Evolutionary conservation across 2,888 invertebrate species (phyloP).

Genomic region (Drosophila stalkeri): DNA sequence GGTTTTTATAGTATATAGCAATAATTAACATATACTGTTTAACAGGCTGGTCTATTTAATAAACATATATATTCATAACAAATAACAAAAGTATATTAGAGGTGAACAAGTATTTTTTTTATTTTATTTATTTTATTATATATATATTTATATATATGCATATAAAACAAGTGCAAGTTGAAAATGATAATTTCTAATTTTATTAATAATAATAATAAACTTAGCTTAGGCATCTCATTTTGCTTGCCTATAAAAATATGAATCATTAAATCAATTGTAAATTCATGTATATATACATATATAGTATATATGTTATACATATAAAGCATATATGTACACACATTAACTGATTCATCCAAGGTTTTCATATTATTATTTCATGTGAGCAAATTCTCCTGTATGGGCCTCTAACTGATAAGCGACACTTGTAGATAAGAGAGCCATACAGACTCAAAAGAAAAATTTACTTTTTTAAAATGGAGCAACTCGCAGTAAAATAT

Average conservation of each 20-base stretch:
- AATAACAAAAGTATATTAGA: neutral
- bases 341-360: slow-evolving; percentile 7
- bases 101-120: neutral
- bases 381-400: neutral
- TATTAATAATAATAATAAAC: too few relatives aligned
- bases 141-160: neutral
- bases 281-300: neutral
- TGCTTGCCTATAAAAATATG: neutral
- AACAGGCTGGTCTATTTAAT: neutral
- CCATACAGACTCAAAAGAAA: slow-evolving; percentile 1
- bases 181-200: too few relatives aligned
- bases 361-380: neutral
- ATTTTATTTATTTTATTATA: too few relatives aligned
- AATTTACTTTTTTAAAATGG: neutral
- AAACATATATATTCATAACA: neutral
- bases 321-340: neutral
- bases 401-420: slow-evolving; percentile 29
- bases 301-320: neutral
- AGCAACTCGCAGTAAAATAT: neutral
- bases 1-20: neutral
- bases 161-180: too few relatives aligned
- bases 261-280: neutral
- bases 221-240: neutral
- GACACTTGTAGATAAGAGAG: slow-evolving; percentile 11
- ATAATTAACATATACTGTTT: slow-evolving; percentile 8